phyloP scores from a whole-genome alignment of 2,113 vertebrate species.

The Cygnus atratus region DNA sequence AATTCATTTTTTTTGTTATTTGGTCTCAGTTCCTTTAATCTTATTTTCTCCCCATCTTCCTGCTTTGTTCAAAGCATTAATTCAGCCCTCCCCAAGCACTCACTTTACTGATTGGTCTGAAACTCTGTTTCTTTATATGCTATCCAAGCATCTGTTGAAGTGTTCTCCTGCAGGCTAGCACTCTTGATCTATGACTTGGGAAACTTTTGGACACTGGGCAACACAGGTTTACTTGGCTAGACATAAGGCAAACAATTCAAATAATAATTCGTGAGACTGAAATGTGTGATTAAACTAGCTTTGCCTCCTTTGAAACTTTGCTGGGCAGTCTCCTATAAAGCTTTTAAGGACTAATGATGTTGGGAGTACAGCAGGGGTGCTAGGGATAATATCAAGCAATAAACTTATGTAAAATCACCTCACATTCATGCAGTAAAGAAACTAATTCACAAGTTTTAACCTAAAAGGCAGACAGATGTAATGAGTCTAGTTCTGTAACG shows the following conservation, averaged over 20 bases:
- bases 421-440: constrained; percentile 42
- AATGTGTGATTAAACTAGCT: background rate
- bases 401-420: constrained; percentile 33
- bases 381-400: background rate
- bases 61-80: background rate
- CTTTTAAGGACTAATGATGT: background rate
- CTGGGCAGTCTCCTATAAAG: background rate
- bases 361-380: background rate
- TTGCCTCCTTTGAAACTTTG: background rate
- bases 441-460: constrained; percentile 54
- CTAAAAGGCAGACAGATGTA: constrained; percentile 55
- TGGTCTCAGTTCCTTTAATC: background rate
- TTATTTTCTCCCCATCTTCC: background rate
- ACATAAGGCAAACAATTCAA: background rate
- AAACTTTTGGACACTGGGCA: background rate
- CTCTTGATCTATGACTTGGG: background rate
- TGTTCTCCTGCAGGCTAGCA: background rate
- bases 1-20: background rate
- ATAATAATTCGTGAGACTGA: background rate
- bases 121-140: background rate
- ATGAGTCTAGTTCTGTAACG: constrained; percentile 29
- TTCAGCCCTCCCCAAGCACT: background rate
- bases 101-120: background rate
- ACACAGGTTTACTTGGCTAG: background rate
- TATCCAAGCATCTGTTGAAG: background rate